Conservation (phyloP, 2,888 invertebrate genomes). For the Hypolimnas misippus region DNA sequence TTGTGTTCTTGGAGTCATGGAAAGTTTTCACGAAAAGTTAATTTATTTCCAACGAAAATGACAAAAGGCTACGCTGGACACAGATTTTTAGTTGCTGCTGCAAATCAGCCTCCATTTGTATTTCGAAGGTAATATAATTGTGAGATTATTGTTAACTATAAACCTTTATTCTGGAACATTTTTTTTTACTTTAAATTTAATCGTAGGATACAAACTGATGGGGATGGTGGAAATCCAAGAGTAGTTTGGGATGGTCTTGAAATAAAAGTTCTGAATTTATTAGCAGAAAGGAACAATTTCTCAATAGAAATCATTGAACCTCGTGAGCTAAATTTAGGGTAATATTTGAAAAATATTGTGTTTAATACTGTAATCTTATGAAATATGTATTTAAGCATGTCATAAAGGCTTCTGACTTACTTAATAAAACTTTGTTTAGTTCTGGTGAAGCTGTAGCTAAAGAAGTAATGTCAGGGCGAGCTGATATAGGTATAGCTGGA, state of each 20-base stretch:
- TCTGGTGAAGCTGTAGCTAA: constrained; percentile 85
- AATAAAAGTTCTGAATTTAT: constrained; percentile 85
- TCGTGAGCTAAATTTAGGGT: constrained; percentile 76
- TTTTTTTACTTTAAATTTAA: neutral
- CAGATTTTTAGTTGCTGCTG: constrained; percentile 87
- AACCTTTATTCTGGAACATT: neutral
- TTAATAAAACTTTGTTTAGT: constrained; percentile 70
- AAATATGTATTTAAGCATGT: too few species aligned
- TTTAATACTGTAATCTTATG: neutral
- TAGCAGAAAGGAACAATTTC: constrained; percentile 88
- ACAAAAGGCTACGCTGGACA: constrained; percentile 88
- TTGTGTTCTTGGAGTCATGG: constrained; percentile 89
- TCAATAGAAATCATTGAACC: constrained; percentile 88
- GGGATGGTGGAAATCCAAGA: constrained; percentile 73
- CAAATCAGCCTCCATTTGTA: constrained; percentile 89
- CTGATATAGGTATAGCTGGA: constrained; percentile 89
- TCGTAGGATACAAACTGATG: constrained; percentile 66
- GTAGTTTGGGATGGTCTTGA: constrained; percentile 90
- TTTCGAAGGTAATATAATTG: constrained; percentile 82
- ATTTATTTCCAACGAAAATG: constrained; percentile 89
- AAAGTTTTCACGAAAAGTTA: constrained; percentile 84
- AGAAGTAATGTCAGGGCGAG: constrained; percentile 79
- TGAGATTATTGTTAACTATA: neutral
- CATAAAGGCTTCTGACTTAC: too few species aligned
- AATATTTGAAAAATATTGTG: constrained; percentile 47